These are phyloP conservation scores for Nephrotoma flavescens DNA, from an alignment of 2,888 invertebrate species.

Conservation along the genomic window DNA sequence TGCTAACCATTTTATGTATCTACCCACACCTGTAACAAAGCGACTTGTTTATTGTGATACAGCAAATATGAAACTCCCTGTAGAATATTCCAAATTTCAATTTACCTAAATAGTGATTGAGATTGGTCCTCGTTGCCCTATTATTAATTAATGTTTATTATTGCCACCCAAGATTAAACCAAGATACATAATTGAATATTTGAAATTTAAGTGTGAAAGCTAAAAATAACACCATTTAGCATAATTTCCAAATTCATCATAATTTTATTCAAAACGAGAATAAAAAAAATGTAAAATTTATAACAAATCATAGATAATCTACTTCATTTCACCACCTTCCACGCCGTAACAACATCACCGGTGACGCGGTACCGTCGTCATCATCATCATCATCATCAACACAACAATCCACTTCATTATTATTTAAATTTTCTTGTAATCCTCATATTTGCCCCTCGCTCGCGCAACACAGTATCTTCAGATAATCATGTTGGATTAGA, in stretches of 20 bases:
- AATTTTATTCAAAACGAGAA: neutral
- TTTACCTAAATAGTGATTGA: neutral
- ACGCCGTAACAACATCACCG: neutral
- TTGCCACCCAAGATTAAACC: neutral
- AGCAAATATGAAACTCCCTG: too few species aligned
- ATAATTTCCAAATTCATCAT: neutral
- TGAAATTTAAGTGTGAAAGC: neutral
- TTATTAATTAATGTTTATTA: neutral
- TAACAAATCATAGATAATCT: neutral
- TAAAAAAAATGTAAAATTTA: neutral
- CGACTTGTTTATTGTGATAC: too few species aligned
- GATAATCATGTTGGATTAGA: neutral
- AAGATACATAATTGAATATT: neutral
- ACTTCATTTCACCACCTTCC: neutral
- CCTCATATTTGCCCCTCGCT: neutral
- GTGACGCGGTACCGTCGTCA: too few species aligned
- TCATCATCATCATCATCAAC: neutral
- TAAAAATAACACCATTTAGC: neutral
- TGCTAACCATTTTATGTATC: too few species aligned
- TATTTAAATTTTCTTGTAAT: neutral
- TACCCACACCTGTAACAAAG: too few species aligned
- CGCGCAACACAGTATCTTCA: neutral
- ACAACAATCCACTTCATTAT: neutral
- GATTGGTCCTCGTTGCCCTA: neutral
- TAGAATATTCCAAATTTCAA: too few species aligned